Conservation (phyloP, 2,888 invertebrate species). For the Orthonychiurus folsomi region DNA sequence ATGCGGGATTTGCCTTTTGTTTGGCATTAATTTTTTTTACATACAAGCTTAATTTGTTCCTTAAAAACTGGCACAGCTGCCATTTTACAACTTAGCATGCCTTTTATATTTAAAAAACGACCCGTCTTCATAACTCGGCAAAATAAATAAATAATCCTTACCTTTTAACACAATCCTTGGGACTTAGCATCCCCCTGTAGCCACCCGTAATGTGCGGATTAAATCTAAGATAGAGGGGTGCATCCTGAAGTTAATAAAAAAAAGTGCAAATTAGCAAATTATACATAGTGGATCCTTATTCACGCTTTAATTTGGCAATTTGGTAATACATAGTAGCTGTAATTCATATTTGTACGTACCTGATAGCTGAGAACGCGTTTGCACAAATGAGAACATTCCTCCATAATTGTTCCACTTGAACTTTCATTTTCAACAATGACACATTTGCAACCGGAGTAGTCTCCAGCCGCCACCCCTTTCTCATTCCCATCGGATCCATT, state of each 20-base stretch:
- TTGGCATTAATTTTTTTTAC: too few species aligned
- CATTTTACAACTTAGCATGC: too few species aligned
- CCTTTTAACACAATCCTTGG: constrained; percentile 81
- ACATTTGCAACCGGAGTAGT: not conserved
- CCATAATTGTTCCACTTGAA: not conserved
- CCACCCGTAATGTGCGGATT: constrained; percentile 79
- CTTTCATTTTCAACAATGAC: not conserved
- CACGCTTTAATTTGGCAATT: too few species aligned
- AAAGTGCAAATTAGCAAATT: too few species aligned
- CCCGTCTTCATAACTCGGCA: too few species aligned
- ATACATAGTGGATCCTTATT: too few species aligned
- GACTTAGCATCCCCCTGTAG: constrained; percentile 71
- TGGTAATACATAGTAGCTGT: too few species aligned
- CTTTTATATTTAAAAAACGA: too few species aligned
- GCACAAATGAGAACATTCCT: not conserved
- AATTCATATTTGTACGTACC: too few species aligned
- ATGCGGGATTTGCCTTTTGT: too few species aligned
- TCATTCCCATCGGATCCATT: not conserved
- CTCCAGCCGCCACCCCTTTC: not conserved
- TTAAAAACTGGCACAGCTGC: too few species aligned
- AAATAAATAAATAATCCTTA: constrained; percentile 42
- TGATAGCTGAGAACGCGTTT: constrained; percentile 7
- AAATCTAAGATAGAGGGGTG: constrained; percentile 73
- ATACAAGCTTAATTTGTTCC: too few species aligned
- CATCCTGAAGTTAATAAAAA: constrained; percentile 49